Evolutionary conservation across 2,888 invertebrate genomes (phyloP), one percentile per base, ranked within the genome.

Genomic region (Gryllus longicercus): DNA sequence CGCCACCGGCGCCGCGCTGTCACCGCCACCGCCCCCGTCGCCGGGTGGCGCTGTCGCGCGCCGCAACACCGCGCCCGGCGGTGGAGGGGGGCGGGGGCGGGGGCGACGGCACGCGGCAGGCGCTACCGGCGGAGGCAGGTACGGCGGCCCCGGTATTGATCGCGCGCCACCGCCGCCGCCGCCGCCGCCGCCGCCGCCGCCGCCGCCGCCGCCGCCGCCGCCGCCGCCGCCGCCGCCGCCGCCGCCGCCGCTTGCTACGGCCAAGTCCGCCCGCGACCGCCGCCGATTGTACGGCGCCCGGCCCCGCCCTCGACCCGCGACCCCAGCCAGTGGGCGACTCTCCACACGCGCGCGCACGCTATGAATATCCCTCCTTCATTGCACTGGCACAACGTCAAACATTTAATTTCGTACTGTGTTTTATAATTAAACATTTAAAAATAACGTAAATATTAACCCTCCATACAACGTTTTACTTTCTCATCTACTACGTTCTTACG

Each of bases 111-210:
- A n/a, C 63, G n/a, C 63, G 63, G 63, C 63, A 63, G 63, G n/a
- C 63, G 63, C 16, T 63, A n/a, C 16, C 63, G n/a, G 63, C 63
- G 63, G 63, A 63, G 63, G 63, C 63, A 63, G 63, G 63, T 63
- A 63, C 63, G 63, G 63, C 63, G 63, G n/a, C 63, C 63, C 63
- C 16, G n/a, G 63, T 63, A 63, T 63, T 63, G 63, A 63, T 63
- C 63, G 63, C 38, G 63, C 63, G 12, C 16, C n/a, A 0, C 16
- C 63, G 63, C 16, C 63, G 63, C 14, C 63, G 63, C 16, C n/a
- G 63, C 3, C n/a, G 63, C 38, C 38, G 38, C 38, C n/a, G n/a
- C n/a, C n/a, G n/a, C n/a, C n/a, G n/a, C n/a, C n/a, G 63, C 63
- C 16, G 63, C 63, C 16, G 2, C 63, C 14, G 16, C 14, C 63